Percentiles rank a stretch among this genome's conserved stretches.
Conservation (phyloP, 2,113 vertebrate genomes). For the Notarius quadriscutis region DNA sequence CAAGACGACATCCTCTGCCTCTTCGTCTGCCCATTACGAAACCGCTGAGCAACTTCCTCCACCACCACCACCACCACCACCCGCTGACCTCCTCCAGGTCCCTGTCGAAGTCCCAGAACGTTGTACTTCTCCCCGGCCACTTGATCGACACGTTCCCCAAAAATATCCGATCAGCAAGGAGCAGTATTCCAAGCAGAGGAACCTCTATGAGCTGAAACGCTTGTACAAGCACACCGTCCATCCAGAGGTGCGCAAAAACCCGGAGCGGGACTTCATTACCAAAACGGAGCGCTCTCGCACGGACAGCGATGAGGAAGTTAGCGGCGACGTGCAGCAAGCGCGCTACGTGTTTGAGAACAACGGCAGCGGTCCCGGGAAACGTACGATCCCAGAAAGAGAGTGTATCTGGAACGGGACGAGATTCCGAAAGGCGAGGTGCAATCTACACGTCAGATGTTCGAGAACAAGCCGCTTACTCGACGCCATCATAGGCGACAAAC, state of each 20-base stretch:
- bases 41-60: slow-evolving; percentile 72
- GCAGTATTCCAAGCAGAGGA: slow-evolving; percentile 79
- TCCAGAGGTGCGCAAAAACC: slow-evolving; percentile 80
- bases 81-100: slow-evolving; percentile 66
- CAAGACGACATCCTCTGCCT: slow-evolving; percentile 51
- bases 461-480: slow-evolving; percentile 79
- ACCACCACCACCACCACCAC: slow-evolving; percentile 57
- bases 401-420: slow-evolving; percentile 79
- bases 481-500: slow-evolving; percentile 76
- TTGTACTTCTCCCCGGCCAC: slow-evolving; percentile 69
- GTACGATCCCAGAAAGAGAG: slow-evolving; percentile 78
- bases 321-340: slow-evolving; percentile 75
- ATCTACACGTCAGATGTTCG: slow-evolving; percentile 83
- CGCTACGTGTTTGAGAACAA: slow-evolving; percentile 80
- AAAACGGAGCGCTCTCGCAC: slow-evolving; percentile 67
- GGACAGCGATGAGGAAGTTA: slow-evolving; percentile 62
- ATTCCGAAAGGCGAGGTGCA: slow-evolving; percentile 84
- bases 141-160: slow-evolving; percentile 54
- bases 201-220: slow-evolving; percentile 79
- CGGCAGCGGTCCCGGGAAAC: slow-evolving; percentile 67
- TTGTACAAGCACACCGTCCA: slow-evolving; percentile 82
- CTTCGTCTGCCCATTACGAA: slow-evolving; percentile 63
- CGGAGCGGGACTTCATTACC: slow-evolving; percentile 78
- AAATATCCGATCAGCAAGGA: slow-evolving; percentile 70
- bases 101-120: slow-evolving; percentile 64